These are phyloP conservation scores for Crypturellus undulatus DNA, from an alignment of 2,113 vertebrate genomes.

Conservation along the genomic window DNA sequence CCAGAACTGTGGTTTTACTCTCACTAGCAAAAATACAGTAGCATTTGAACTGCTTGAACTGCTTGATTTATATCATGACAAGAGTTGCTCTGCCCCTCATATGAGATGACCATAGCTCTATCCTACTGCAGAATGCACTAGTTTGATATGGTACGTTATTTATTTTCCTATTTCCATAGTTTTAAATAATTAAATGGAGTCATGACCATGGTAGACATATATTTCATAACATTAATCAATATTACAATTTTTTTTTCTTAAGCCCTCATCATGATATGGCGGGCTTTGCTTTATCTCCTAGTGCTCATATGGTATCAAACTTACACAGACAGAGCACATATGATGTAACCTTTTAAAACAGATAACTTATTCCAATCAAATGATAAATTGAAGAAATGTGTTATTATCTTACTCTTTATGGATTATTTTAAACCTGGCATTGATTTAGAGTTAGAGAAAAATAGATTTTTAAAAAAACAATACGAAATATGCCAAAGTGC, in stretches of 20 bases:
- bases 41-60: neutral
- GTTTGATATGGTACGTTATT: neutral
- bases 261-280: neutral
- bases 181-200: slow-evolving; percentile 1
- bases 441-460: neutral
- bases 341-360: neutral
- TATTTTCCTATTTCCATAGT: neutral
- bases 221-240: neutral
- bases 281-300: neutral
- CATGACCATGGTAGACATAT: neutral
- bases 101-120: neutral
- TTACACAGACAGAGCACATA: neutral
- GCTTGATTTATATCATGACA: neutral
- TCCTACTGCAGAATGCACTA: neutral
- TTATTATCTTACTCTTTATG: neutral
- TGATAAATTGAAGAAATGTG: neutral
- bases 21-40: neutral
- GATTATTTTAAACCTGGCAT: neutral
- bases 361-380: neutral
- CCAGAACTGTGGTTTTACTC: neutral
- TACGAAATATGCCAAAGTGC: neutral
- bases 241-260: neutral
- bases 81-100: neutral
- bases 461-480: neutral
- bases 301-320: neutral